Evolutionary conservation across 2,113 vertebrate genomes (phyloP), one percentile per base, ranked within the genome.

Genomic region (Lonchura striata): DNA sequence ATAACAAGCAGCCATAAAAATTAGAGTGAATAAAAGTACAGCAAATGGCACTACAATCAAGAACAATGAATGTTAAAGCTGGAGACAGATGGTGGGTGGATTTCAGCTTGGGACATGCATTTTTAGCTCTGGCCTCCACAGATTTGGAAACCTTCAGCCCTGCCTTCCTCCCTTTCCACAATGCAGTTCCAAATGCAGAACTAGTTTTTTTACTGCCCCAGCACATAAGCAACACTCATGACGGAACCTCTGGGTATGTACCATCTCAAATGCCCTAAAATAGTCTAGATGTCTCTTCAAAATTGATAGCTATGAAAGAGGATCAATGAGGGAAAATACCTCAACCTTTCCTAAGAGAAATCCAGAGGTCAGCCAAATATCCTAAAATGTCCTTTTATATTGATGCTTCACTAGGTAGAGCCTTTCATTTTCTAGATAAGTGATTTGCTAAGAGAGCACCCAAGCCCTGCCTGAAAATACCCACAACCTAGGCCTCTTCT

Each of bases 1-100:
- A 92, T 92, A 94, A 93, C 0, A 0, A 96, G 70, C 90, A 92
- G 25, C 49, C n/a, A 65, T 44, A 78, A 83, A 88, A 92, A 93
- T 78, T 81, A 83, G 65, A 86, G 44, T 56, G 68, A 93, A 83
- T 63, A 83, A 77, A 82, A 75, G 85, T 52, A 93, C 69, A 94
- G 68, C 59, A 90, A 95, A 93, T 83, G 59, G 42, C 72, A 82
- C 30, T 31, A 75, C 84, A 90, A 89, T 93, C 84, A 86, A 79
- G 80, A 96, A 96, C 88, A 94, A 82, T 84, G 68, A 82, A 35
- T 23, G n/a, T 33, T 86, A 88, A 71, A 94, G 69, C 63, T 59
- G 44, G 64, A 90, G 79, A 79, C 68, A 95, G 91, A 87, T 82
- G 79, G 75, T 81, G 64, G 79, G 82, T 56, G 75, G 68, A 83